Evolutionary conservation across 2,888 invertebrate species (phyloP), one percentile per base, ranked within the genome.

Genomic region (Pseudanteris insignis): DNA sequence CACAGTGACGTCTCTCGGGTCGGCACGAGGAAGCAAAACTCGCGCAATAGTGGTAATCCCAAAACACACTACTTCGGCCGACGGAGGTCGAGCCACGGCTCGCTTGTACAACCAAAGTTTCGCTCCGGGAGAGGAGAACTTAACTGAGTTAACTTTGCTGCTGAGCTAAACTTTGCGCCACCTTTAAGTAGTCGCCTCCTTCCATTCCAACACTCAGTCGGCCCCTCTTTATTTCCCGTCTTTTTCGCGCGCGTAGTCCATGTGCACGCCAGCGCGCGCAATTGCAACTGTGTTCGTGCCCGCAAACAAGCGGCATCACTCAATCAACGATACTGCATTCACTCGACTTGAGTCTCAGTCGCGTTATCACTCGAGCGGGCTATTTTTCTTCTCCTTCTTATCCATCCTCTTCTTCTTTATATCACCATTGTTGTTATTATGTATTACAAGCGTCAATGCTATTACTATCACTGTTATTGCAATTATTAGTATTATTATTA

Each of bases 61-160:
- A 68, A 71, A 72, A 70, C 71, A 69, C 70, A 66, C 69, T 69
- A 61, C 65, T 67, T 63, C 66, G 43, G 61, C 46, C 61, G 57
- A 47, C 44, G 44, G 48, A 55, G 54, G 53, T 40, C 55, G 62
- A 41, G 54, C 44, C 62, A 34, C 46, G 67, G 64, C 63, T 67
- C 64, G 64, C 67, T 66, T 61, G 67, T 72, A 69, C 73, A 74
- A 70, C 69, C 72, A 70, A 78, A 79, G 77, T 77, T 79, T 79
- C 72, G 73, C 74, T 75, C 73, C 71, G 68, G 71, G 64, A 70
- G 73, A 72, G 70, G 69, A 72, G 76, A 78, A 78, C 78, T 78
- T 77, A 78, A 78, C 78, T 78, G 74, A 79, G 79, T 78, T 78
- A 78, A 78, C 79, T 78, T 79, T 77, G 76, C 78, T 78, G 76